These are phyloP conservation scores for Apis florea DNA, from an alignment of 1,140 invertebrate genomes.

Conservation along the genomic window DNA sequence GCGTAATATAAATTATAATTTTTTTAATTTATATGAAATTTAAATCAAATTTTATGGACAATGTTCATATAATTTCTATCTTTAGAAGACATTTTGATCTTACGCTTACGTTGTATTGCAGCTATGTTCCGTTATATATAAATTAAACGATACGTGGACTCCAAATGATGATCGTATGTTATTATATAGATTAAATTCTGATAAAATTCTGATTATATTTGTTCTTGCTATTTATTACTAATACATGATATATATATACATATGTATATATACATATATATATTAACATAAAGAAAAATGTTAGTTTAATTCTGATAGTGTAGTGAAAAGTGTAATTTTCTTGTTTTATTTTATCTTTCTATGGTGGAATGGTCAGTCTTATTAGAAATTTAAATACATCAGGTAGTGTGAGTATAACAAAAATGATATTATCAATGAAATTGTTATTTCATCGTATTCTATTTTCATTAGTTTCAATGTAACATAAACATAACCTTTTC, in stretches of 20 bases:
- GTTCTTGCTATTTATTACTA: too few species aligned
- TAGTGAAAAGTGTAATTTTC: neutral
- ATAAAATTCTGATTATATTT: neutral
- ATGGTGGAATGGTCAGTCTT: constrained; percentile 71
- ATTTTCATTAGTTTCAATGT: neutral
- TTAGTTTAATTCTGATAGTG: neutral
- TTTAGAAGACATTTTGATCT: constrained; percentile 20
- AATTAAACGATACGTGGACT: neutral
- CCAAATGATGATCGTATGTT: neutral
- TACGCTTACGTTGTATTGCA: constrained; percentile 5
- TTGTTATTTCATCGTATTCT: neutral
- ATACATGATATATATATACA: neutral
- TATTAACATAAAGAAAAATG: neutral
- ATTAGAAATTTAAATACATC: constrained; percentile 64
- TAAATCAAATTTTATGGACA: neutral
- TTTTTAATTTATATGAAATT: neutral
- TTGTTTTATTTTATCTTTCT: neutral
- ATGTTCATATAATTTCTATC: constrained; percentile 1
- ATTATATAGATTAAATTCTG: neutral
- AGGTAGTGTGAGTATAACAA: constrained; percentile 69
- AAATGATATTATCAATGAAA: neutral
- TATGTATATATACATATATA: neutral
- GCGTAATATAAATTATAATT: neutral
- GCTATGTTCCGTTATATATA: neutral
- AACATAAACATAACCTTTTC: constrained; percentile 48